Conservation (phyloP, 2,888 invertebrate species). For the Dastarcus helophoroides region DNA sequence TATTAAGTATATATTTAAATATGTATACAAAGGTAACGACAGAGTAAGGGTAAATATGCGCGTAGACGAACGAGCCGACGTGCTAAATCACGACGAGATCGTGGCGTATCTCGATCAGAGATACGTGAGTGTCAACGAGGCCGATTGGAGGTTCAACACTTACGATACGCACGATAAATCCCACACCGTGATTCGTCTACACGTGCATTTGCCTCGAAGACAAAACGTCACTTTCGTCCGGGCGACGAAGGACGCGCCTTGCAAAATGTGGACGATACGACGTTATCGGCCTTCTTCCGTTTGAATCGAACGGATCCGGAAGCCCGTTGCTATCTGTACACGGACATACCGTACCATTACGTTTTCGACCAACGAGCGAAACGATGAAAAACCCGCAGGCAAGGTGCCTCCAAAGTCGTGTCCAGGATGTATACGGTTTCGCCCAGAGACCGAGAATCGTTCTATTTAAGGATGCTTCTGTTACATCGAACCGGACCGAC, state of each 20-base stretch:
- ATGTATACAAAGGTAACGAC: constrained; percentile 3
- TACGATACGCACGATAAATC: neutral
- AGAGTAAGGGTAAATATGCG: too few species aligned
- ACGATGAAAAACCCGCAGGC: too few species aligned
- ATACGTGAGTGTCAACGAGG: neutral
- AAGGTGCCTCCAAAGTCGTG: neutral
- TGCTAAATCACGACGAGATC: neutral
- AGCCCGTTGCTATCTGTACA: constrained; percentile 1
- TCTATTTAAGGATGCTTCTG: neutral
- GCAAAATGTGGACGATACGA: neutral
- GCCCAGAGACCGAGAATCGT: neutral
- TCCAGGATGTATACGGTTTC: constrained; percentile 8
- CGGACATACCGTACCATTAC: too few species aligned
- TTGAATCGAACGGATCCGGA: neutral
- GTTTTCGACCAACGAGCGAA: too few species aligned
- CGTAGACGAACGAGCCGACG: too few species aligned
- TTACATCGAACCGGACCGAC: neutral
- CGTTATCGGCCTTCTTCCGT: neutral
- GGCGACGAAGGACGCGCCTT: neutral
- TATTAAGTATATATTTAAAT: constrained; percentile 4
- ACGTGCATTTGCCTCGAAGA: neutral
- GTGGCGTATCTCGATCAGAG: too few species aligned
- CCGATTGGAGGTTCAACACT: neutral
- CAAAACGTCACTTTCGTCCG: neutral
- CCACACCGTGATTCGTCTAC: constrained; percentile 1